Evolutionary conservation across 2,113 vertebrate species (phyloP).

Genomic region (Odocoileus hemionus): DNA sequence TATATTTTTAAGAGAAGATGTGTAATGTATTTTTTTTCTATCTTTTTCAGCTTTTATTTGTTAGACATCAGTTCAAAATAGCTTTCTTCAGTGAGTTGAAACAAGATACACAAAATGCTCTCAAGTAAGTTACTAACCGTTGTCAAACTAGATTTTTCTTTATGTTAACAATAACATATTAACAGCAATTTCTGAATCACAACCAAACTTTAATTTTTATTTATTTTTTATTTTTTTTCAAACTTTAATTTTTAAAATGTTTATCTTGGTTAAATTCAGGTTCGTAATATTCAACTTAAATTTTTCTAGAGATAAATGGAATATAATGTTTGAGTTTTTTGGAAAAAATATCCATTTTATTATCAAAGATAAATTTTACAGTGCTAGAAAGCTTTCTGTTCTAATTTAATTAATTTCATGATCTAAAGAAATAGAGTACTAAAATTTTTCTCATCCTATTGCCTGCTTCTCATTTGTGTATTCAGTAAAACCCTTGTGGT

Average conservation of each 20-base stretch:
- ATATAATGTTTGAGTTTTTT: background rate
- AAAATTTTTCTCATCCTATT: background rate
- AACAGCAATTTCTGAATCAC: background rate
- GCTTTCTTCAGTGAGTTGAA: conserved; percentile 99
- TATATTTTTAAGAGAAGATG: background rate
- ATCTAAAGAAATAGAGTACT: background rate
- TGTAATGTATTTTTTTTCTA: background rate
- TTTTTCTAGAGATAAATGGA: background rate
- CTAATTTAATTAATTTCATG: conserved; percentile 3
- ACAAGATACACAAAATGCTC: conserved; percentile 97
- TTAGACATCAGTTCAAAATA: conserved; percentile 99
- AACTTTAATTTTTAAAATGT: background rate
- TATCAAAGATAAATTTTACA: conserved; percentile 29
- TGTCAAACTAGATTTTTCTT: background rate
- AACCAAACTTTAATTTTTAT: background rate
- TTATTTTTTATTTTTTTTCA: background rate
- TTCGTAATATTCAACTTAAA: background rate
- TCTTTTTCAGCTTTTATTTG: conserved; percentile 93
- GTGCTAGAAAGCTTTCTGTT: background rate
- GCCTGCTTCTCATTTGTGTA: background rate
- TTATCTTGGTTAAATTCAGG: background rate
- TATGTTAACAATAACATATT: background rate
- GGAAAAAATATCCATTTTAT: background rate
- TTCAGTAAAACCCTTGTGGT: background rate
- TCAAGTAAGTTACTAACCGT: conserved; percentile 88